Percentiles rank a stretch among this genome's conserved stretches.
These are phyloP conservation scores for Tetragonisca angustula DNA, from an alignment of 2,888 invertebrate genomes.

Conservation along the genomic window DNA sequence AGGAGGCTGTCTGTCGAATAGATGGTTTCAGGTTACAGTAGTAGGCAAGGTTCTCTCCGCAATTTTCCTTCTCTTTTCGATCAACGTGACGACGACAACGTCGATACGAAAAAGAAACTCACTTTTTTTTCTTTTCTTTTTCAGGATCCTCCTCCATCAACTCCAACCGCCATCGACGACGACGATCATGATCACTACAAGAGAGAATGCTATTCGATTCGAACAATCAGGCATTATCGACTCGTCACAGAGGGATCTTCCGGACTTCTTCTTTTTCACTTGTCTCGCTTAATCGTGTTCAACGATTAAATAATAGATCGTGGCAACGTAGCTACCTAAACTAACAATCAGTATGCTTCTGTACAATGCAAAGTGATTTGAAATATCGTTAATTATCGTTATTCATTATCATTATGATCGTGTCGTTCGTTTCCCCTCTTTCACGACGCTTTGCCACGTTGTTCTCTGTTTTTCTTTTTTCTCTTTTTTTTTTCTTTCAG, in stretches of 20 bases:
- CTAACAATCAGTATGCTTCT: slow-evolving; percentile 82
- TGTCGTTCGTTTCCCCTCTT: slow-evolving; percentile 25
- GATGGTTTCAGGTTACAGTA: neutral
- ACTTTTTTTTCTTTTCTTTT: too few relatives aligned
- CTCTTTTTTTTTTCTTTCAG: slow-evolving; percentile 5
- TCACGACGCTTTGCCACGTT: neutral
- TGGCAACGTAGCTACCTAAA: slow-evolving; percentile 79
- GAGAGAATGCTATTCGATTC: neutral
- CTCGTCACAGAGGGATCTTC: slow-evolving; percentile 63
- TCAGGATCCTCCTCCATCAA: neutral
- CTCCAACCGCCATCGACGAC: neutral
- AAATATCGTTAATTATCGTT: slow-evolving; percentile 60
- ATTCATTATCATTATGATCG: slow-evolving; percentile 14
- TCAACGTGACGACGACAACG: neutral
- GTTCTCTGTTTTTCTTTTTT: too few relatives aligned
- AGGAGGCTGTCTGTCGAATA: neutral
- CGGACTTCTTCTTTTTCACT: slow-evolving; percentile 25
- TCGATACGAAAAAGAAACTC: neutral
- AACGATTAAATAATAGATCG: slow-evolving; percentile 75
- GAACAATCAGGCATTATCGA: neutral
- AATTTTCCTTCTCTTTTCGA: neutral
- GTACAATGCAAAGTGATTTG: slow-evolving; percentile 80
- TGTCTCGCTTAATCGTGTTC: slow-evolving; percentile 55
- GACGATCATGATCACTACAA: neutral
- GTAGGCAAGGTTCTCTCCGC: neutral